These are phyloP conservation scores for Pyralis farinalis DNA, from an alignment of 2,888 invertebrate genomes.

Conservation along the genomic window DNA sequence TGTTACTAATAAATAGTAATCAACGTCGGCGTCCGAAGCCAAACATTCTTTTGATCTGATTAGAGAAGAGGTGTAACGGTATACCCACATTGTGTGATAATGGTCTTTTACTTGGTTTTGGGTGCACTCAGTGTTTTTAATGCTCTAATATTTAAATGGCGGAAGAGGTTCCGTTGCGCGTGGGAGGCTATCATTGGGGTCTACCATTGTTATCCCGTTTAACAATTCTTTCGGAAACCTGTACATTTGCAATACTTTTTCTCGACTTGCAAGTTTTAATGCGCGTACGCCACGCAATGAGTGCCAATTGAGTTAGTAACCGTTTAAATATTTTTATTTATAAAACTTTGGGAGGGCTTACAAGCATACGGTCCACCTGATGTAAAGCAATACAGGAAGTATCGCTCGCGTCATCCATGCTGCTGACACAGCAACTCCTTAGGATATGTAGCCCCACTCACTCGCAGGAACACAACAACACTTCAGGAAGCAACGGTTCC, in stretches of 20 bases:
- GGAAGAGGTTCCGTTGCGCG: conserved; percentile 65
- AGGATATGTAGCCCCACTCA: too few relatives aligned
- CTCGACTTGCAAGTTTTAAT: conserved; percentile 3
- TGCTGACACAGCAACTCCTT: too few relatives aligned
- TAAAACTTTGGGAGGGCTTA: too few relatives aligned
- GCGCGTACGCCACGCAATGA: background rate
- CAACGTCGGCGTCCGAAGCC: conserved; percentile 28
- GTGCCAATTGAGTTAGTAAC: background rate
- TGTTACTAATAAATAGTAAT: conserved; percentile 44
- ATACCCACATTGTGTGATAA: conserved; percentile 40
- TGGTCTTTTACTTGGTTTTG: conserved; percentile 49
- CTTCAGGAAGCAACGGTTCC: too few relatives aligned
- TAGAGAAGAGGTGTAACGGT: conserved; percentile 42
- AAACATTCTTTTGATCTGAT: conserved; percentile 43
- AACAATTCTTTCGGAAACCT: conserved; percentile 32
- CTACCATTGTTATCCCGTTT: conserved; percentile 48
- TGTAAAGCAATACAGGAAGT: too few relatives aligned
- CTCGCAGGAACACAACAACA: too few relatives aligned
- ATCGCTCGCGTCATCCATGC: too few relatives aligned
- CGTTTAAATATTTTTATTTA: too few relatives aligned
- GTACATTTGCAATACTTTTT: conserved; percentile 13
- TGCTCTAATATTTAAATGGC: conserved; percentile 55
- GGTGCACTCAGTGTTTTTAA: conserved; percentile 54
- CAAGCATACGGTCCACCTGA: too few relatives aligned
- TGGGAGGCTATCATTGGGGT: conserved; percentile 50